Percentiles rank a stretch among this genome's conserved stretches.
phyloP scores from a whole-genome alignment of 1,140 invertebrate genomes.

The Penaeus chinensis region DNA sequence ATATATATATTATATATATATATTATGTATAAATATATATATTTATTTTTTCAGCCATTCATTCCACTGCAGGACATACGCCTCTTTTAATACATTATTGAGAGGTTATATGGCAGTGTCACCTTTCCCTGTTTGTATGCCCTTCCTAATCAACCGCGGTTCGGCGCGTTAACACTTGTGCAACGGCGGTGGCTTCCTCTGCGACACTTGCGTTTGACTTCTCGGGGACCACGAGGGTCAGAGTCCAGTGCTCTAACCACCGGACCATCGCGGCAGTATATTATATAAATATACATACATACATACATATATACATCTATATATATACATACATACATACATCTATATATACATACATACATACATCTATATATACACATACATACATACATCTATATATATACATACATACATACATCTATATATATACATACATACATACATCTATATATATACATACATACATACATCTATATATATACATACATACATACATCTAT shows the following conservation, averaged over 20 bases:
- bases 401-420: background rate
- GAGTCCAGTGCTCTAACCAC: no score
- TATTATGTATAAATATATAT: background rate
- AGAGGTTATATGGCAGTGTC: no score
- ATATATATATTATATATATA: conserved; percentile 8
- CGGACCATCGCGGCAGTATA: background rate
- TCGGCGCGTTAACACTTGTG: no score
- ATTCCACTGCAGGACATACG: no score
- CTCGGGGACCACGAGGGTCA: no score
- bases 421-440: background rate
- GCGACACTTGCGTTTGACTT: no score
- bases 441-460: background rate
- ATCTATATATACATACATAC: background rate
- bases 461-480: background rate
- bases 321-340: background rate
- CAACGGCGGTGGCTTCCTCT: no score
- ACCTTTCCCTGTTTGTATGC: no score
- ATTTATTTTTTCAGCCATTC: background rate
- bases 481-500: conserved; percentile 4
- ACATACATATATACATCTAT: conserved; percentile 7
- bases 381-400: conserved; percentile 6
- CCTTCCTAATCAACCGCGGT: no score
- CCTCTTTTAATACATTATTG: no score
- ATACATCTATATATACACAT: background rate
- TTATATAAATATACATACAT: background rate